Base-by-base conservation (phyloP, 2,888 invertebrate species). In the Melangyna quadrimaculata region DNA sequence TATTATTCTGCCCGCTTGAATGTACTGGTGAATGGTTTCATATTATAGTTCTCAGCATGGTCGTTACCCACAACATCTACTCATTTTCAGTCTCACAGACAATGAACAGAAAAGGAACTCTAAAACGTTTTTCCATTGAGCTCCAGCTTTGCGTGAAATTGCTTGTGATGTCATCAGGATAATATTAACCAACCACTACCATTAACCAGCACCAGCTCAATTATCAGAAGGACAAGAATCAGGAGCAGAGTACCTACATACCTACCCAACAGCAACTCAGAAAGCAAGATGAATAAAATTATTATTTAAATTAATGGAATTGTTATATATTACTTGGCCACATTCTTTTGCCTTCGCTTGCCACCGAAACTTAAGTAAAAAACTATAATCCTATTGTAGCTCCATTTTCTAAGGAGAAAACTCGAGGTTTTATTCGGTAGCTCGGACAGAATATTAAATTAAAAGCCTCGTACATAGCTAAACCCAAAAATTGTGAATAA, bases 61-160 rank as follows among this genome's bases (percentile, higher is more conserved):
- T 75, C 59, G 71, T 74, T 79, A 65, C 65, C 83, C 65, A 65
- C 70, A 65, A 51, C 69, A 67, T 48, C 71, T 67, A 63, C 63
- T 73, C 69, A 53, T 74, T 69, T 19, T 67, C 61, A 83, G 19
- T 35, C 67, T 70, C 84, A n/a, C 17, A 79, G 48, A 79, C 79
- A 84, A 84, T 71, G 67, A 79, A 84, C 79, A 71, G 51, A 71
- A 84, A 75, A 84, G 71, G 71, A 84, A 75, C 74, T 67, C 53
- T 55, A 84, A 84, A 84, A 79, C 75, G 79, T 79, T 84, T 84
- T 65, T 59, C 78, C 74, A 83, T 79, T 84, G 79, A 84, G 65
- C 65, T 84, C 75, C 84, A 84, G 59, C 79, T 75, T 57, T 75
- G 79, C 84, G 84, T 84, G 79, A 84, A 84, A 84, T 84, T 84